Conservation (phyloP, 2,113 vertebrate genomes). For the Rafetus swinhoei region DNA sequence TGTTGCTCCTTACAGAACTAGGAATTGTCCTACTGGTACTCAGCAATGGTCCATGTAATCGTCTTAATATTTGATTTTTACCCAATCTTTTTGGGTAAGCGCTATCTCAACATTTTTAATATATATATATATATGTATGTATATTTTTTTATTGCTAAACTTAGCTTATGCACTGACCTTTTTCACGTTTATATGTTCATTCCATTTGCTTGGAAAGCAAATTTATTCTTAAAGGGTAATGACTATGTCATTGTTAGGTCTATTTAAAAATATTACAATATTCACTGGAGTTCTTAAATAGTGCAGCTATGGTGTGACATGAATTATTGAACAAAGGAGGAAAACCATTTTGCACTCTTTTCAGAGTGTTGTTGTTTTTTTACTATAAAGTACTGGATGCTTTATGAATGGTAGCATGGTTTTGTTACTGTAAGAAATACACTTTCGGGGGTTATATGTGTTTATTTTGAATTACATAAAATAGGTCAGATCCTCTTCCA, state of each 20-base stretch:
- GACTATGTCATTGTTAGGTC: conserved; percentile 84
- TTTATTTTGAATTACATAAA: not conserved
- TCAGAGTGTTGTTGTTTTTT: not conserved
- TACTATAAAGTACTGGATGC: conserved; percentile 24
- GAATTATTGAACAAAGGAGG: conserved; percentile 48
- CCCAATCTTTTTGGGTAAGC: not conserved
- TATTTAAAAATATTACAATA: conserved; percentile 69
- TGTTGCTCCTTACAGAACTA: conserved; percentile 7
- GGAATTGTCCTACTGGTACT: not conserved
- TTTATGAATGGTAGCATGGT: conserved; percentile 51
- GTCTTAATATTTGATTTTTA: not conserved
- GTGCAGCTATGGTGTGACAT: conserved; percentile 58
- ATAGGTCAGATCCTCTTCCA: not conserved
- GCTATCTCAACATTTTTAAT: not conserved
- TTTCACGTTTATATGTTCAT: conserved; percentile 26
- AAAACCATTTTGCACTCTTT: conserved; percentile 52
- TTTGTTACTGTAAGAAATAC: conserved; percentile 8
- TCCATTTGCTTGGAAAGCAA: conserved; percentile 83
- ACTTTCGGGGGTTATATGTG: not conserved
- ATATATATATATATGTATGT: not conserved
- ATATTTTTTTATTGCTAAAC: conserved; percentile 20
- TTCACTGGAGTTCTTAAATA: conserved; percentile 57
- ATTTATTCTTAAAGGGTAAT: conserved; percentile 79
- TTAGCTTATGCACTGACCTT: conserved; percentile 15
- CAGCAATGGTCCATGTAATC: not conserved